Base-by-base conservation (phyloP, 2,797 vertebrate genomes). In the Propithecus perrieri region DNA sequence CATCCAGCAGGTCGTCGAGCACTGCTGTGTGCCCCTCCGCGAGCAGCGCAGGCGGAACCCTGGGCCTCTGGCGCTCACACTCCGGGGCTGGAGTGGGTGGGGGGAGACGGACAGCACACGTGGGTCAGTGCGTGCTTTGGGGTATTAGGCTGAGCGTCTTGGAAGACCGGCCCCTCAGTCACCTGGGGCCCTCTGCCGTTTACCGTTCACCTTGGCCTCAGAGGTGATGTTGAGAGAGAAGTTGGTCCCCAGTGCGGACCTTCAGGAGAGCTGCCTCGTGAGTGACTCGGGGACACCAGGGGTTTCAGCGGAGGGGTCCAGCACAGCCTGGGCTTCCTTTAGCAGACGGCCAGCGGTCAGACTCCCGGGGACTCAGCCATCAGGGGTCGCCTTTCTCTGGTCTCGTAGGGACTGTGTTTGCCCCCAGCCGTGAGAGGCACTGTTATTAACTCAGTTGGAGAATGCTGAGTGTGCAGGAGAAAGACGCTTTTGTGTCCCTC, bases 391-490 rank as follows among this genome's bases (percentile, higher is more conserved):
- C 88, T 84, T 79, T 74, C 38, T 67, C 30, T 80, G 95, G 72
- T 76, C 55, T 89, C 35, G 53, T 85, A 84, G 96, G 96, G 86
- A 93, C 97, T 75, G 11, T 53, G 97, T 93, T 65, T 86, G 94
- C 96, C 90, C 91, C 94, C 26, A 86, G 71, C 95, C 74, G 74
- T 17, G 89, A 93, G 95, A 97, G 91, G 3, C 14, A 53, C 93
- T 67, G 83, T 43, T 28, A 69, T 48, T 35, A 63, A 30, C 48
- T 65, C 48, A 6, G 48, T n/a, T 38, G 80, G 90, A 92, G 85
- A 67, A 5, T 38, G 20, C 79, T 8, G 9, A 57, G 24, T 4
- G 20, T 38, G 59, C 7, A 53, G 93, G 90, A 57, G 46, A 97
- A 95, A 95, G 43, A 59, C 24, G 1, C 76, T 69, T 61, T 91